Base-by-base conservation (phyloP, 1,140 invertebrate genomes). In the Drosophila truncata region DNA sequence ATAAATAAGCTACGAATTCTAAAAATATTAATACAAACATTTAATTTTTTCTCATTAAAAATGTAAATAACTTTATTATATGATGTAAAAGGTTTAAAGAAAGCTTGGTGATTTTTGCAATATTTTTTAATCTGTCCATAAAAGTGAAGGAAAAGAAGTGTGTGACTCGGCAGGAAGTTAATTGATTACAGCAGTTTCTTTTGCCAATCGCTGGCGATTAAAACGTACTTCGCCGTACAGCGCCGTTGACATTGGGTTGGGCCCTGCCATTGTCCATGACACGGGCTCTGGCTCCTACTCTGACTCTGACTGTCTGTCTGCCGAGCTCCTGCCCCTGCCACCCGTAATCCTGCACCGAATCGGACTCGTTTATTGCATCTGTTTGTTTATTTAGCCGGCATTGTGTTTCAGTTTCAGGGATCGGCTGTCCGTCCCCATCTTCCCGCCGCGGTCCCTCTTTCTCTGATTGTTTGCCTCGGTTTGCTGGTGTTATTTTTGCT, bases 371-470 rank as follows among this genome's bases (percentile, higher is more conserved):
- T 80, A 83, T 73, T 70, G 70, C 69, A 80, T 72, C 77, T 72
- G 80, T 75, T 44, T 88, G 81, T 88, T 90, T 84, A 88, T 90
- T 81, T 80, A 78, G 85, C 70, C 69, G 77, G 81, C 84, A 87
- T 87, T 87, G 76, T 87, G 72, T 88, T 78, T 71, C 77, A 54
- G 46, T 80, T 85, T 74, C 85, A 90, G 85, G 85, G 78, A 63
- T 71, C 64, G 71, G 55, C 78, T 66, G 25, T 52, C 65, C 23
- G 23, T 46, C 47, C 58, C 37, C 47, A 50, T 70, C 70, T 44
- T 16, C 39, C 49, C 6, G 16, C 37, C 16, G 16, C 4, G 7
- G 7, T 6, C 37, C 16, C 41, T n/a, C 20, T 23, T 46, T 78
- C 66, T 57, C 50, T 58, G 64, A 70, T 66, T 80, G 77, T 87